Conservation (phyloP, 2,113 vertebrate species). For the Rhinoptilus africanus region DNA sequence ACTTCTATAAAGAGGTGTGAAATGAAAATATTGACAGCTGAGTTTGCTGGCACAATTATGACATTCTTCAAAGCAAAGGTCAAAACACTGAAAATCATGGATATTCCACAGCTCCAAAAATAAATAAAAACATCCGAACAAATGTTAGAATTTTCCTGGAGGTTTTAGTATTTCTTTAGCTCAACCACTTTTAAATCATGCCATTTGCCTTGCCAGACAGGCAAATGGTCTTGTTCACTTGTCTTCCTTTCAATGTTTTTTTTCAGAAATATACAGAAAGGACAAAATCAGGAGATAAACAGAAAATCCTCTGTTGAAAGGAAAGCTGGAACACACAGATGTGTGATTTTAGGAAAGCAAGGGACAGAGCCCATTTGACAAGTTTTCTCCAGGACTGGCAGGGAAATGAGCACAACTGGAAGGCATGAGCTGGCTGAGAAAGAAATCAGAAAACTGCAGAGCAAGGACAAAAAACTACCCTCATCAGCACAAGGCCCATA, state of each 20-base stretch:
- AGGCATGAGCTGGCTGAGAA: not conserved
- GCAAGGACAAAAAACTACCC: not conserved
- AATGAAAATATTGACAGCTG: conserved; percentile 59
- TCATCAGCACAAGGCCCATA: not conserved
- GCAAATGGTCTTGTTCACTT: not conserved
- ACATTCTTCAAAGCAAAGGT: conserved; percentile 29
- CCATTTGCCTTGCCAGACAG: not conserved
- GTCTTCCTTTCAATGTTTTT: not conserved
- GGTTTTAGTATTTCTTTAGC: not conserved
- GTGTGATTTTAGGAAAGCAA: not conserved
- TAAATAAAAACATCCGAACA: not conserved
- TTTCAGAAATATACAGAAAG: not conserved
- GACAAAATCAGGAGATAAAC: not conserved
- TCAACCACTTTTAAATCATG: not conserved
- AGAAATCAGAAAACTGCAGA: not conserved
- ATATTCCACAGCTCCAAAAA: conserved; percentile 29
- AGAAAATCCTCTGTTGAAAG: not conserved
- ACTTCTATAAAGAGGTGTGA: conserved; percentile 48
- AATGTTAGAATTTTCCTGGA: conserved; percentile 25
- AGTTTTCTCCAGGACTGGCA: not conserved
- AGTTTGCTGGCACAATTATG: conserved; percentile 36
- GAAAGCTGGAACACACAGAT: not conserved
- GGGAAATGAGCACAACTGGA: not conserved
- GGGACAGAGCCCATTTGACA: not conserved
- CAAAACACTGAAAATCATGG: conserved; percentile 24